Percentiles rank a stretch among this genome's conserved stretches.
Conservation (phyloP, 2,113 vertebrate species). For the Morone chrysops region DNA sequence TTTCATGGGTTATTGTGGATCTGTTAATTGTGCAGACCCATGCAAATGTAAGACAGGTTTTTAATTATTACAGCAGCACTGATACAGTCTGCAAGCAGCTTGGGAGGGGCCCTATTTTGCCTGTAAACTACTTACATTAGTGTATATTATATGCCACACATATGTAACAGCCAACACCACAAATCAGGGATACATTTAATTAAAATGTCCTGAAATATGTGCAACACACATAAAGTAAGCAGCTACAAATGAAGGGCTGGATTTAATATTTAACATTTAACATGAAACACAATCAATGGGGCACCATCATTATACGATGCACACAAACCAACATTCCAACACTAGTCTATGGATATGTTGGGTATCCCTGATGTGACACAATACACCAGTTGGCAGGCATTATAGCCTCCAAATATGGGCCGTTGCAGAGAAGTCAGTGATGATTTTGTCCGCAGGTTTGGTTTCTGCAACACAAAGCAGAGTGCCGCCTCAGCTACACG, state of each 20-base stretch:
- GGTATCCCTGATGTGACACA: constrained; percentile 46
- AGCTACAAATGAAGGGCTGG: not conserved
- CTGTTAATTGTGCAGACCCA: not conserved
- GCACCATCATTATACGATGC: not conserved
- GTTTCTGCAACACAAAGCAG: constrained; percentile 69
- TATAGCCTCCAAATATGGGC: constrained; percentile 64
- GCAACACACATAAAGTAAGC: not conserved
- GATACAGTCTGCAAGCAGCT: not conserved
- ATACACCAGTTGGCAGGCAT: constrained; percentile 57
- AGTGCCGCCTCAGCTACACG: constrained; percentile 59
- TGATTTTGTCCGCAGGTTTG: constrained; percentile 78
- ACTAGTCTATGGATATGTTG: constrained; percentile 57
- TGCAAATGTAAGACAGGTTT: not conserved
- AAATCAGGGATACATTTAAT: constrained; percentile 1
- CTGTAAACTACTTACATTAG: not conserved
- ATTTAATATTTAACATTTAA: constrained; percentile 26
- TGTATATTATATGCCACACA: not conserved
- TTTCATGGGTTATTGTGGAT: not conserved
- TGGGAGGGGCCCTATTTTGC: not conserved
- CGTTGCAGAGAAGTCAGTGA: constrained; percentile 65
- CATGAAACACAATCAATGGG: constrained; percentile 19
- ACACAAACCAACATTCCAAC: constrained; percentile 32
- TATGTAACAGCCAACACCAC: not conserved
- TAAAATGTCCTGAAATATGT: not conserved
- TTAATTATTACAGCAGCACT: not conserved